A percentile compares a stretch with the other conserved stretches of the same genome.
These are phyloP conservation scores for Sturnus vulgaris DNA, from an alignment of 2,113 vertebrate genomes.

Conservation along the genomic window DNA sequence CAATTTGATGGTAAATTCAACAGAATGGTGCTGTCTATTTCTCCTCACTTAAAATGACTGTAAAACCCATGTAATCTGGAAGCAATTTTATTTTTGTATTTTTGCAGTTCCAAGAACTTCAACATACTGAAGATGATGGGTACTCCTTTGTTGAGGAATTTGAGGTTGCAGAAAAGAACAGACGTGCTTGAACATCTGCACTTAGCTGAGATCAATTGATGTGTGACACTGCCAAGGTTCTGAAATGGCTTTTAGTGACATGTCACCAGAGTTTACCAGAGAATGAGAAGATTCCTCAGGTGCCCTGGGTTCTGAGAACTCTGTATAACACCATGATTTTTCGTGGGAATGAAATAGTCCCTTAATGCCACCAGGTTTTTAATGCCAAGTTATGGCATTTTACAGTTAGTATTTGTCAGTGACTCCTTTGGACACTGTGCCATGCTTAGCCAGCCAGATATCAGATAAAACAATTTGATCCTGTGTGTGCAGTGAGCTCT, in stretches of 20 bases:
- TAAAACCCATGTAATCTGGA: background rate
- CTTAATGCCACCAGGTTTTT: background rate
- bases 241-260: background rate
- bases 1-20: background rate
- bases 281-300: background rate
- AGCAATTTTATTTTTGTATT: background rate
- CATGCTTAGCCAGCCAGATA: background rate
- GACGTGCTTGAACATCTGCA: background rate
- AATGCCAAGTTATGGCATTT: background rate
- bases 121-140: background rate
- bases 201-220: background rate
- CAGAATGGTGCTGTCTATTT: background rate
- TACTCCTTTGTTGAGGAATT: background rate
- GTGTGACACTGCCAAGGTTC: background rate
- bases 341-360: background rate
- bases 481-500: rapidly evolving
- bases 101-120: background rate
- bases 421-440: background rate
- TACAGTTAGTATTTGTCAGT: background rate
- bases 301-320: background rate
- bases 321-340: background rate
- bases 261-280: background rate
- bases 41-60: background rate
- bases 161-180: background rate
- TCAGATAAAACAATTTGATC: background rate